Evolutionary conservation across 2,888 invertebrate species (phyloP), one percentile per base, ranked within the genome.

Genomic region (Crepidodera aurea): DNA sequence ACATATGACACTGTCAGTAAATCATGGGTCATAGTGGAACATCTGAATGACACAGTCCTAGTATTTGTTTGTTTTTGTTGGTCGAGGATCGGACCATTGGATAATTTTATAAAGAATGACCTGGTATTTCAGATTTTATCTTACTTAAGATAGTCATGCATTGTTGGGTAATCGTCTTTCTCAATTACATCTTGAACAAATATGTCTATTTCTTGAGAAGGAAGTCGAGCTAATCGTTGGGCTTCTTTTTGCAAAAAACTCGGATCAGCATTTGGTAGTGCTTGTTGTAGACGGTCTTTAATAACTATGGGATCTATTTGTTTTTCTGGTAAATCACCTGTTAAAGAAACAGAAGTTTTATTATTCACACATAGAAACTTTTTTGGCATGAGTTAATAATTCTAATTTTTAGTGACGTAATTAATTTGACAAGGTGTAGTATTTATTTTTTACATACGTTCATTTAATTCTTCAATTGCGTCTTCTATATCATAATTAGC

Each of bases 231-330:
- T n/a, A 79, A 71, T 37, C 66, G 69, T 42, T 67, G 34, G 3
- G 79, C 77, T 63, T 79, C 64, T 42, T 71, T 68, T 61, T 70
- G 67, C 60, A 81, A 69, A 67, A 77, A 80, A 1, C 60, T 60
- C 12, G 79, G 80, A 71, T 79, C 78, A 12, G 78, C 79, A 63
- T 75, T 70, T 7, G 81, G 81, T 32, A 81, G 64, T 62, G 79
- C 73, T 22, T 75, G 74, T 59, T 72, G 64, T n/a, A 78, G 67
- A 60, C 74, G 69, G 46, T 71, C 66, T 69, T 67, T 71, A 53
- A 74, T 66, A 1, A 57, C 60, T 25, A 64, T 19, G 0, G 71
- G 63, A 57, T 73, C 71, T 16, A 64, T 44, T 5, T 65, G 63
- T 22, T 37, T 48, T 16, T 8, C 12, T 37, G 57, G 57, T 13